phyloP scores from a whole-genome alignment of 1,140 invertebrate genomes.

The Drosophila takahashii region DNA sequence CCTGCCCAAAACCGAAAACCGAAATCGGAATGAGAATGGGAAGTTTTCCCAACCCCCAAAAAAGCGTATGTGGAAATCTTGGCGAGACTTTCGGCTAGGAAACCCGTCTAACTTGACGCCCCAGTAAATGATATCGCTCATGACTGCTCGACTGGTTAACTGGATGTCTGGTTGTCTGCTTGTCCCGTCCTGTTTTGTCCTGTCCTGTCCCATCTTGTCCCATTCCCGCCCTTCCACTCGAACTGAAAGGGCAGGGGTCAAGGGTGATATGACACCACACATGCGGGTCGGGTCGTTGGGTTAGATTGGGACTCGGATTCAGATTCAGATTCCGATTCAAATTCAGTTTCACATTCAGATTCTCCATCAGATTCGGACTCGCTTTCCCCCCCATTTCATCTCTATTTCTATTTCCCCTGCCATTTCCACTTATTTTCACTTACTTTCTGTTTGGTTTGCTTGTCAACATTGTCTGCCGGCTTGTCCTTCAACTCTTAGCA shows the following conservation, averaged over 20 bases:
- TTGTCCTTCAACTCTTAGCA: slow-evolving; percentile 16
- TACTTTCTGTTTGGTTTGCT: slow-evolving; percentile 53
- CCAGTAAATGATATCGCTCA: slow-evolving; percentile 78
- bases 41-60: neutral
- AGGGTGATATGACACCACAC: slow-evolving; percentile 40
- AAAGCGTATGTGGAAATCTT: slow-evolving; percentile 65
- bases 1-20: slow-evolving; percentile 1
- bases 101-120: slow-evolving; percentile 73
- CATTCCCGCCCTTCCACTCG: neutral
- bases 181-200: slow-evolving; percentile 6
- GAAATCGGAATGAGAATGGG: slow-evolving; percentile 3
- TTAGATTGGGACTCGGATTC: slow-evolving; percentile 11
- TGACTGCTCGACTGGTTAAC: slow-evolving; percentile 50
- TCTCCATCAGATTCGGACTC: slow-evolving; percentile 7
- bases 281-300: slow-evolving; percentile 38
- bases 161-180: slow-evolving; percentile 8
- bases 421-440: slow-evolving; percentile 71
- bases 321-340: slow-evolving; percentile 11
- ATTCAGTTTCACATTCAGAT: slow-evolving; percentile 12
- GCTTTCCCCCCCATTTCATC: slow-evolving; percentile 2
- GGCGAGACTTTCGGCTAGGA: slow-evolving; percentile 64
- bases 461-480: slow-evolving; percentile 65
- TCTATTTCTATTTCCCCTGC: slow-evolving; percentile 12
- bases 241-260: slow-evolving; percentile 44
- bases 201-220: neutral